Percentiles rank a stretch among this genome's conserved stretches.
phyloP scores from a whole-genome alignment of 2,113 vertebrate species.

The Eulacestoma nigropectus region DNA sequence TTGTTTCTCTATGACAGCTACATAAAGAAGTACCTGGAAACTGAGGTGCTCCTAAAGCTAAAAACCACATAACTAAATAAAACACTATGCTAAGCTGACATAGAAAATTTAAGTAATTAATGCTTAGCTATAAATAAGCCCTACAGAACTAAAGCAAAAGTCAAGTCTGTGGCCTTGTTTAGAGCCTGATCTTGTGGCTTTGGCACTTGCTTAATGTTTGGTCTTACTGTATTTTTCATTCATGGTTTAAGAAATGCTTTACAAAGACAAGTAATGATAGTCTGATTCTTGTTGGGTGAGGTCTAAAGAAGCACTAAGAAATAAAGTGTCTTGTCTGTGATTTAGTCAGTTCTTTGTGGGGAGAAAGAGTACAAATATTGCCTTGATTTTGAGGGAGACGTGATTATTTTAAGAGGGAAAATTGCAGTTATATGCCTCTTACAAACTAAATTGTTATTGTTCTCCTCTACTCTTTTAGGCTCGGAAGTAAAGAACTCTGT shows the following conservation, averaged over 20 bases:
- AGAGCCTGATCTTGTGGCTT: neutral
- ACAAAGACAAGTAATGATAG: neutral
- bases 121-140: neutral
- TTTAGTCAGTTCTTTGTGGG: neutral
- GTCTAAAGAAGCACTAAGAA: neutral
- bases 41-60: neutral
- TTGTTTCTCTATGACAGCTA: neutral
- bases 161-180: neutral
- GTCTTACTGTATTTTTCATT: neutral
- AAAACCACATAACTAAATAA: neutral
- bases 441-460: neutral
- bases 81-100: neutral
- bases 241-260: neutral
- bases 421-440: neutral
- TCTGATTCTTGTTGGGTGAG: neutral
- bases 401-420: neutral
- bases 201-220: neutral
- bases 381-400: neutral
- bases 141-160: neutral
- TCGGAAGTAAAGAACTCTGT: neutral
- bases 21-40: neutral
- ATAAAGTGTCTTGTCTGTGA: neutral
- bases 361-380: neutral
- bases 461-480: neutral
- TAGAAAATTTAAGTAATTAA: neutral